A percentile compares a stretch with the other conserved stretches of the same genome.
Conservation (phyloP, 2,888 invertebrate species). For the Phorcus lineatus region DNA sequence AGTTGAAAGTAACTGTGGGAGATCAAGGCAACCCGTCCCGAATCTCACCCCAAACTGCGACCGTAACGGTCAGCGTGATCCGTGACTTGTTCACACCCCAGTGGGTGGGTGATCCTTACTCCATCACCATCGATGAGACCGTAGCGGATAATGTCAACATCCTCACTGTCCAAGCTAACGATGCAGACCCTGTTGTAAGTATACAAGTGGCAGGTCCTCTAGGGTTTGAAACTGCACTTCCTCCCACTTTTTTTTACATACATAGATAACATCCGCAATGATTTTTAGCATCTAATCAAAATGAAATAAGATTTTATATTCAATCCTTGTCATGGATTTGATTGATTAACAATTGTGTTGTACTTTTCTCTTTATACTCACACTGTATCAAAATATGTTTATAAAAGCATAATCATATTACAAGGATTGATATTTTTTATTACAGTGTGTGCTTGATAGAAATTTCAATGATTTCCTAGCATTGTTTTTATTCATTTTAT, state of each 20-base stretch:
- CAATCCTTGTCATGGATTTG: too few species aligned
- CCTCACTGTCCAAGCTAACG: conserved; percentile 53
- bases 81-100: conserved; percentile 61
- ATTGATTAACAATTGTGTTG: too few species aligned
- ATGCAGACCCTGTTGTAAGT: conserved; percentile 56
- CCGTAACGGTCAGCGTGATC: conserved; percentile 59
- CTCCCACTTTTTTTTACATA: too few species aligned
- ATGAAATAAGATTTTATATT: too few species aligned
- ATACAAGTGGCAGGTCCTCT: not conserved
- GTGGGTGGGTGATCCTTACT: conserved; percentile 46
- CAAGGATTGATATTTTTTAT: too few species aligned
- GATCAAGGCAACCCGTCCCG: conserved; percentile 64
- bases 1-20: conserved; percentile 7
- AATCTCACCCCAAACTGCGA: conserved; percentile 37
- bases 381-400: too few species aligned
- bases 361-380: too few species aligned
- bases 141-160: conserved; percentile 32
- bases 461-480: not conserved
- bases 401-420: too few species aligned
- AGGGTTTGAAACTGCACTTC: too few species aligned
- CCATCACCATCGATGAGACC: conserved; percentile 42
- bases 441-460: not conserved
- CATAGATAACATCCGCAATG: too few species aligned
- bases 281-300: too few species aligned
- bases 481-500: too few species aligned